These are phyloP conservation scores for Agonopterix subpropinquella DNA, from an alignment of 2,888 invertebrate genomes.

Conservation along the genomic window DNA sequence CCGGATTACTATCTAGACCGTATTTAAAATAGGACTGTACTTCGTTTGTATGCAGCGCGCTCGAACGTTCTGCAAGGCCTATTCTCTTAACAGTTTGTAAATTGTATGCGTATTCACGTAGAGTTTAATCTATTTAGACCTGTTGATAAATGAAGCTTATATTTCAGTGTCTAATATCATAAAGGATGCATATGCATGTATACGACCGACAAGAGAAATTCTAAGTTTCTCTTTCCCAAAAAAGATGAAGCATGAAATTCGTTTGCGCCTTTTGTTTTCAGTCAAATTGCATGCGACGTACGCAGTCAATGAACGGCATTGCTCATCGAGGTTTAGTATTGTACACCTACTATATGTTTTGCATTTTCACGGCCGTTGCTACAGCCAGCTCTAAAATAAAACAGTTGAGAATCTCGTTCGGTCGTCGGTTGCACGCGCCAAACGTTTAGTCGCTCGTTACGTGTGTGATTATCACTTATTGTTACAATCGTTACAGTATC, in stretches of 20 bases:
- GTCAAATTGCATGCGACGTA: conserved; percentile 16
- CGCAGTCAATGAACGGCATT: conserved; percentile 57
- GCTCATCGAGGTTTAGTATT: conserved; percentile 41
- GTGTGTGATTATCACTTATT: conserved; percentile 37
- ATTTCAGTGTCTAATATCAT: too few species aligned
- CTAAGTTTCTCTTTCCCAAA: neutral
- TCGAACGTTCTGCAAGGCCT: too few species aligned
- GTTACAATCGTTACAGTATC: neutral
- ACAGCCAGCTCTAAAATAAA: conserved; percentile 67
- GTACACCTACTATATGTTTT: conserved; percentile 14
- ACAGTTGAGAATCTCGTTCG: conserved; percentile 63
- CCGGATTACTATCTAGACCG: too few species aligned
- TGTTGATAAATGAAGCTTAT: too few species aligned
- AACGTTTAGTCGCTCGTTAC: conserved; percentile 36
- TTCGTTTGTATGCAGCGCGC: too few species aligned
- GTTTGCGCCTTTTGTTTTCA: conserved; percentile 23
- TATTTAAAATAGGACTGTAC: too few species aligned
- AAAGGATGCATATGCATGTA: too few species aligned
- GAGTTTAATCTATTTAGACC: too few species aligned
- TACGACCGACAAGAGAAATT: too few species aligned
- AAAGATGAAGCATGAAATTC: conserved; percentile 14
- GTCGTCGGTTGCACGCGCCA: conserved; percentile 32
- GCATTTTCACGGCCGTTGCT: conserved; percentile 58
- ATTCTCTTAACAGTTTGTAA: too few species aligned
- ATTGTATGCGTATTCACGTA: too few species aligned